Percentiles rank a stretch among this genome's conserved stretches.
These are phyloP conservation scores for Mormyrus iriodes DNA, from an alignment of 2,113 vertebrate species.

Conservation along the genomic window DNA sequence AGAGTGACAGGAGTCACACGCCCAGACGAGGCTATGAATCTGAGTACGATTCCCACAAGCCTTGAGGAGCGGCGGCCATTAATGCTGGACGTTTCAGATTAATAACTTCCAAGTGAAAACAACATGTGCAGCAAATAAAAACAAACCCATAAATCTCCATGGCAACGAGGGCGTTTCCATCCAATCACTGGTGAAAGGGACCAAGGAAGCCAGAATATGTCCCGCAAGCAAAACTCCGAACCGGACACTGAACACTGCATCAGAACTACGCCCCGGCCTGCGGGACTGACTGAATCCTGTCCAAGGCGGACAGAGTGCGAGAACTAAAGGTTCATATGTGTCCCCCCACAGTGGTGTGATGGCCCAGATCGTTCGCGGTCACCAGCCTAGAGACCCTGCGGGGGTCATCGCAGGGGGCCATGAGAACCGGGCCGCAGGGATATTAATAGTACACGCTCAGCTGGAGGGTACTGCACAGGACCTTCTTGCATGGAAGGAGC, in stretches of 20 bases:
- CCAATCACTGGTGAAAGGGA: neutral
- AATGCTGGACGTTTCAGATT: neutral
- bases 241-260: neutral
- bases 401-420: constrained; percentile 46
- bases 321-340: neutral
- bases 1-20: neutral
- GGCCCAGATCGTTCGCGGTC: neutral
- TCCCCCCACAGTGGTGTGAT: constrained; percentile 13
- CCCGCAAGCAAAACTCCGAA: neutral
- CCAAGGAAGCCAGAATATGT: neutral
- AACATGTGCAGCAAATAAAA: neutral
- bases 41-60: neutral
- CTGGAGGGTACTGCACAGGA: constrained; percentile 38
- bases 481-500: constrained; percentile 40
- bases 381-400: neutral
- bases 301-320: too few species aligned
- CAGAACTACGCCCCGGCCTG: neutral
- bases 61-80: neutral
- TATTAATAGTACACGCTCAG: constrained; percentile 36
- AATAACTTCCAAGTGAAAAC: neutral
- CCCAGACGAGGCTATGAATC: neutral
- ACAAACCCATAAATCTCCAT: neutral
- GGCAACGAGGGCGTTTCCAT: neutral
- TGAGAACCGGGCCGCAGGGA: constrained; percentile 58
- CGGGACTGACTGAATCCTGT: neutral